Percentiles rank a stretch among this genome's conserved stretches.
These are phyloP conservation scores for Drosophila albomicans DNA, from an alignment of 1,140 invertebrate genomes.

Conservation along the genomic window DNA sequence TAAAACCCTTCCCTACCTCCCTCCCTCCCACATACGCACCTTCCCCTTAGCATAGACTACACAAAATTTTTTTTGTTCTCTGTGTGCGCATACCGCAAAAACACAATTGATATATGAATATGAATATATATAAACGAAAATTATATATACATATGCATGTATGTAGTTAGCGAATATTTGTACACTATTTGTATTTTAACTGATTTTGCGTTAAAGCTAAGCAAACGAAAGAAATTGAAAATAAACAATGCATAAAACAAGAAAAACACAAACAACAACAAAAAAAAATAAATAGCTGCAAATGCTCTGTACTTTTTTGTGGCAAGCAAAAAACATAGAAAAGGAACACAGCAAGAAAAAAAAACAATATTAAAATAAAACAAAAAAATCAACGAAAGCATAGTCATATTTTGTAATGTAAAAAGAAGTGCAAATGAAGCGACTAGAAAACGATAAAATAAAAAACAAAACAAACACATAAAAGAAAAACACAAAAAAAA, in stretches of 20 bases:
- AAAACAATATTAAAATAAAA: neutral
- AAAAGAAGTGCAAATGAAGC: constrained; percentile 37
- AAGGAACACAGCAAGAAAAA: neutral
- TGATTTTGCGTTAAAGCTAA: constrained; percentile 29
- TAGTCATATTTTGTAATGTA: constrained; percentile 57
- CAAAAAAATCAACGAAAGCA: constrained; percentile 42
- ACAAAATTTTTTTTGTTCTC: constrained; percentile 18
- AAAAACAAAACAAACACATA: constrained; percentile 16
- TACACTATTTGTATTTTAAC: constrained; percentile 75
- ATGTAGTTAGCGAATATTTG: constrained; percentile 77
- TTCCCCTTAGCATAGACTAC: constrained; percentile 28
- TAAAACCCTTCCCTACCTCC: neutral
- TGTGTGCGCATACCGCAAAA: constrained; percentile 29
- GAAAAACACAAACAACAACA: neutral
- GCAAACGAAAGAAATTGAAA: constrained; percentile 8
- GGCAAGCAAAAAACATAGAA: constrained; percentile 3
- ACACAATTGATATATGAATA: constrained; percentile 46
- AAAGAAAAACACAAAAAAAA: constrained; percentile 34
- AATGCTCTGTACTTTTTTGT: constrained; percentile 23
- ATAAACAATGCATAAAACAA: constrained; percentile 4
- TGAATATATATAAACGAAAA: constrained; percentile 30
- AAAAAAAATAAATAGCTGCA: neutral
- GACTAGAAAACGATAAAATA: constrained; percentile 40
- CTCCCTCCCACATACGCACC: neutral
- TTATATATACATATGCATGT: constrained; percentile 41